Percentiles rank a stretch among this genome's conserved stretches.
These are phyloP conservation scores for Lophotriccus pileatus DNA, from an alignment of 2,797 vertebrate genomes.

Conservation along the genomic window DNA sequence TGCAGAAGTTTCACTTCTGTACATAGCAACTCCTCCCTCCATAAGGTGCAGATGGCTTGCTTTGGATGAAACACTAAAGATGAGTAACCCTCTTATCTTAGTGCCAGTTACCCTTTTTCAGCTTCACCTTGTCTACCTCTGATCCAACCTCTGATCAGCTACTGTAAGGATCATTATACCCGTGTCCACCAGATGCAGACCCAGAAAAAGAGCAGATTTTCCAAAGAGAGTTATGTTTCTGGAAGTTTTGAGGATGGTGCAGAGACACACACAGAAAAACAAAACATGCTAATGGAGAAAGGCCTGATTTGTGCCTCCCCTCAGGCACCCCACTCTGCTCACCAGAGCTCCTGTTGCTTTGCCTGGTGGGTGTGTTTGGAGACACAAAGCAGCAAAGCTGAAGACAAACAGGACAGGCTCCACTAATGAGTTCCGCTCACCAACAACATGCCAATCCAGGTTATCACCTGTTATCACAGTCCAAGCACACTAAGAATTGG, in stretches of 20 bases:
- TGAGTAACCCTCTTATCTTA: neutral
- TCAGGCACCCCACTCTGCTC: neutral
- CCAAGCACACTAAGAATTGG: neutral
- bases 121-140: neutral
- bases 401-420: neutral
- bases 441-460: neutral
- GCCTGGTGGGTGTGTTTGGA: neutral
- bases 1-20: neutral
- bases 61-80: neutral
- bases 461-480: neutral
- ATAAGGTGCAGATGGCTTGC: fast-evolving
- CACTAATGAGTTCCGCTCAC: neutral
- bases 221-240: neutral
- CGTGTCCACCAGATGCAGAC: fast-evolving
- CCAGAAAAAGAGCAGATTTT: neutral
- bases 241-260: neutral
- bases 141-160: neutral
- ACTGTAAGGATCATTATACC: neutral
- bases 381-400: neutral
- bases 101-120: neutral
- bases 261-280: neutral
- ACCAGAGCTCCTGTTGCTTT: fast-evolving
- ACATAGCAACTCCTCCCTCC: neutral
- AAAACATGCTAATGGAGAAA: neutral
- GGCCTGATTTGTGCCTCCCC: neutral